phyloP scores from a whole-genome alignment of 92 coral and sea anemone species.

The Siderastrea siderea region DNA sequence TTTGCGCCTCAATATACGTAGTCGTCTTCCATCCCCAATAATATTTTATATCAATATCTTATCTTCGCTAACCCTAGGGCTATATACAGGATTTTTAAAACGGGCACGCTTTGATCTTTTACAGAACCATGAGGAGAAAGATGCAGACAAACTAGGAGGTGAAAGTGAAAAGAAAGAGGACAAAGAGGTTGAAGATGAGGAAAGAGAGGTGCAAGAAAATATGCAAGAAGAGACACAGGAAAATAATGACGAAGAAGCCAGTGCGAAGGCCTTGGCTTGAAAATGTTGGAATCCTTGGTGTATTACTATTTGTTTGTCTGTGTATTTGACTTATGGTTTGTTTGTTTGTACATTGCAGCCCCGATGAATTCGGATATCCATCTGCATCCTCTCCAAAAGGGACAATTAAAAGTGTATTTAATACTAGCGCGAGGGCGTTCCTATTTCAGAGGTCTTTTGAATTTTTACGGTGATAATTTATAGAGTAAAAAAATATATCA shows the following conservation, averaged over 20 bases:
- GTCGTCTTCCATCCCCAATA: too few species aligned
- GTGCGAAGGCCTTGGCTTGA: neutral
- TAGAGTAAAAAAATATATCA: too few species aligned
- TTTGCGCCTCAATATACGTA: too few species aligned
- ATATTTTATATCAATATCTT: neutral
- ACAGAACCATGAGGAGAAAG: constrained; percentile 23
- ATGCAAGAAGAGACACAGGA: neutral
- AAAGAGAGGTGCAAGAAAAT: neutral
- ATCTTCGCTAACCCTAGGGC: neutral
- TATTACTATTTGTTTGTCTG: neutral
- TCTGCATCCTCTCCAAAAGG: too few species aligned
- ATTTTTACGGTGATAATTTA: too few species aligned
- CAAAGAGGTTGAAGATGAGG: neutral
- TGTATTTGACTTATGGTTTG: neutral
- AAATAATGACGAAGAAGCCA: neutral
- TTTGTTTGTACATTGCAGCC: neutral
- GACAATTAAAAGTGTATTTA: too few species aligned
- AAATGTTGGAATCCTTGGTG: neutral
- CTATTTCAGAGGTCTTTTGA: too few species aligned
- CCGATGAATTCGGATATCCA: neutral
- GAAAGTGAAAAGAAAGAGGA: constrained; percentile 15
- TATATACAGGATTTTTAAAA: neutral
- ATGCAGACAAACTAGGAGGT: neutral
- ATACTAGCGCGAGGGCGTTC: too few species aligned
- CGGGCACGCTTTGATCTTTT: neutral